These are phyloP conservation scores for Desmodus rotundus DNA, from an alignment of 2,113 vertebrate genomes.

Conservation along the genomic window DNA sequence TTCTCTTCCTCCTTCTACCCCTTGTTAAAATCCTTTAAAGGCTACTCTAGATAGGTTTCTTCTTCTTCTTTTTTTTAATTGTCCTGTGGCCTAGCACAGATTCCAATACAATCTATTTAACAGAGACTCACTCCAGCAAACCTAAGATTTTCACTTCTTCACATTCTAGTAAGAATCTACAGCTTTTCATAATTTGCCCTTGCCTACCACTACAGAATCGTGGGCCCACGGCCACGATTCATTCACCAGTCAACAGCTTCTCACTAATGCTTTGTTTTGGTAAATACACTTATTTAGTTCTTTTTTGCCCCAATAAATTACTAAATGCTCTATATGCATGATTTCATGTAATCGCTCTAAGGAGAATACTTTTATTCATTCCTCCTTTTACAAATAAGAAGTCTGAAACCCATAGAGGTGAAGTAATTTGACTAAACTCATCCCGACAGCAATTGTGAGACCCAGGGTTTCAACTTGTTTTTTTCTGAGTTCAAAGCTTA, in stretches of 20 bases:
- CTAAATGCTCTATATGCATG: background rate
- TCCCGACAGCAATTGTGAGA: background rate
- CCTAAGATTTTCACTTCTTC: background rate
- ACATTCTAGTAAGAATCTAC: background rate
- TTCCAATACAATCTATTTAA: background rate
- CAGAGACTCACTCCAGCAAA: background rate
- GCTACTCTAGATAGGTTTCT: background rate
- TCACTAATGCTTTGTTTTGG: background rate
- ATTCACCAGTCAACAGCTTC: background rate
- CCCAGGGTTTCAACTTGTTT: background rate
- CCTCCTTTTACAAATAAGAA: constrained; percentile 6
- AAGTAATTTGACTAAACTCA: background rate
- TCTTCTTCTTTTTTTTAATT: background rate
- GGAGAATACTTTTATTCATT: background rate
- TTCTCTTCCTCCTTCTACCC: background rate
- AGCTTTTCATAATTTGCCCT: background rate
- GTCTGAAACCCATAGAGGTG: background rate
- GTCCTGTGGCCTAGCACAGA: background rate
- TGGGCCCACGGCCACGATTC: background rate
- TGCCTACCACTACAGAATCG: background rate
- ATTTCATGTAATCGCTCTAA: background rate
- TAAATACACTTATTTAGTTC: background rate
- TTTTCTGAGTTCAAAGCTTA: background rate
- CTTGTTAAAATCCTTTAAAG: background rate
- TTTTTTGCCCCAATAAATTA: background rate